Percentiles rank a stretch among this genome's conserved stretches.
phyloP scores from a whole-genome alignment of 1,140 invertebrate species.

The Augochlora pura region DNA sequence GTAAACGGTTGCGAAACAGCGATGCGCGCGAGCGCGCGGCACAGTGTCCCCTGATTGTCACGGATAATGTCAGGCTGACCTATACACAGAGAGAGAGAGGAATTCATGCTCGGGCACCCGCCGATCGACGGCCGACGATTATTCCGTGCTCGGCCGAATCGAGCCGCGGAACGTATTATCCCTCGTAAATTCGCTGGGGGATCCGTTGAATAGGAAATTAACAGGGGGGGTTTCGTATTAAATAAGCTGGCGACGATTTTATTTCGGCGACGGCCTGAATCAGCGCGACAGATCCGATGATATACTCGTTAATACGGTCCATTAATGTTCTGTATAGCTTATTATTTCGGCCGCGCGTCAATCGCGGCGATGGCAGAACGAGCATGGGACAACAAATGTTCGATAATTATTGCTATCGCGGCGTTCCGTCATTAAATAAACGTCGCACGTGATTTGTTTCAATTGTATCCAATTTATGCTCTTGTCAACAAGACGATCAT shows the following conservation, averaged over 20 bases:
- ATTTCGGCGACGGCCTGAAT: too few relatives aligned
- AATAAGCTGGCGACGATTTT: not conserved
- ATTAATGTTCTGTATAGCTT: too few relatives aligned
- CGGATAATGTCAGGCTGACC: conserved; percentile 38
- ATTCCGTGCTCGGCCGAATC: not conserved
- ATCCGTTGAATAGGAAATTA: not conserved
- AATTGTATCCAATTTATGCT: too few relatives aligned
- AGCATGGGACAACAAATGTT: too few relatives aligned
- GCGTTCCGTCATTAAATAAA: too few relatives aligned
- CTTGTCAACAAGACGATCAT: too few relatives aligned
- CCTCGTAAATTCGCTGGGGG: not conserved
- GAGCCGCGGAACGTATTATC: not conserved
- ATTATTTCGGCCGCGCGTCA: too few relatives aligned
- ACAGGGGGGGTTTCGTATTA: too few relatives aligned
- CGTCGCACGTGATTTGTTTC: too few relatives aligned
- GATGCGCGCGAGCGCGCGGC: not conserved
- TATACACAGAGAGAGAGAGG: conserved; percentile 29
- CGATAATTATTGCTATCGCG: too few relatives aligned
- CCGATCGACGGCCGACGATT: conserved; percentile 23
- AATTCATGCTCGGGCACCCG: conserved; percentile 10
- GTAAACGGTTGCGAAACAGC: conserved; percentile 45
- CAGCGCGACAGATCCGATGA: not conserved
- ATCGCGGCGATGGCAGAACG: too few relatives aligned
- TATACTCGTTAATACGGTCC: not conserved
- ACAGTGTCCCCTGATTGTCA: conserved; percentile 30